Base-by-base conservation (phyloP, 2,797 vertebrate species). In the Sebastes kiyomatsui region DNA sequence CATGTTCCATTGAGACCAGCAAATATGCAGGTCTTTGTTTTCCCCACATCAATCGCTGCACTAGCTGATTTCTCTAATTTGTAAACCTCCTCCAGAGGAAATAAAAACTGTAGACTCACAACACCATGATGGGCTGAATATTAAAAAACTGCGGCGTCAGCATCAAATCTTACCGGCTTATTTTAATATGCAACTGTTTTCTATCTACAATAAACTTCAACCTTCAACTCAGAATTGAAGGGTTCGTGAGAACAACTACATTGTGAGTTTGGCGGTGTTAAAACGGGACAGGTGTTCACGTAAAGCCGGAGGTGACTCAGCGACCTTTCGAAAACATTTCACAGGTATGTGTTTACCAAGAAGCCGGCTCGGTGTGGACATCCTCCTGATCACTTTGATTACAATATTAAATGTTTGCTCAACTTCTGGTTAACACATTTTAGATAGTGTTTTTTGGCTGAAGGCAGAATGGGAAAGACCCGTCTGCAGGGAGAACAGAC, bases 351-450 rank as follows among this genome's bases (percentile, higher is more conserved):
- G 8, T 67, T 72, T 75, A 46, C 10, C 23, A 65, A 9, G 2
- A 1, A 12, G 8, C 28, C 38, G 8, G 42, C 28, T 27, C 6
- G 13, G 5, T 27, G 23, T 2, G 10, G 16, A 64, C 58, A 23
- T 35, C 4, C 20, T 32, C 5, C 4, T 10, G 7, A 71, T 9
- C 38, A 13, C 22, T 60, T 7, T n/a, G 13, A 64, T 28, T 1
- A 10, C n/a, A 10, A 42, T 18, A 32, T 35, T 14, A 27, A 65
- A 68, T 68, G 75, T 77, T 78, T 60, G 56, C 52, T 54, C 7
- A 10, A 2, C 67, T 33, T n/a, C 56, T 64, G 49, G 30, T 49
- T 67, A 54, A 23, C 5, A 30, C 20, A 49, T 0, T 0, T 20
- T 4, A 33, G 56, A 72, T 30, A 46, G 33, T n/a, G 80, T 72